Evolutionary conservation across 2,888 invertebrate genomes (phyloP), one percentile per base, ranked within the genome.

Genomic region (Tetramorium bicarinatum): DNA sequence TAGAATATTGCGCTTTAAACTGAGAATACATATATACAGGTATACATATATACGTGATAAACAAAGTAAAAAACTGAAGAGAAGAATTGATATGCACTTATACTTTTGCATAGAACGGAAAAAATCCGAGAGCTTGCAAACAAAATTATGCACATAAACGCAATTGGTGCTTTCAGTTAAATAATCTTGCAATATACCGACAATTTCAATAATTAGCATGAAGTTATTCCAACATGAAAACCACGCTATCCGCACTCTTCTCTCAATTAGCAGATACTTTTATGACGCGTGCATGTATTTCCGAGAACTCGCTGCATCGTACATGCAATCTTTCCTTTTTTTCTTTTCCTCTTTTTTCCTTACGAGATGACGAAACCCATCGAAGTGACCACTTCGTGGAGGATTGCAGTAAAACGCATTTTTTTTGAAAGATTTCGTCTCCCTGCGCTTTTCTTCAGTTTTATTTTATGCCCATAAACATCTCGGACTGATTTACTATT

Each of bases 381-480:
- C 67, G 59, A 81, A 52, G n/a, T 21, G 41, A 56, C 62, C 62
- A 54, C 77, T 72, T 64, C 77, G 67, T 29, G 41, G 54, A 76
- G 21, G 61, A 38, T 25, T 56, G 61, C 80, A 66, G 91, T 92
- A 91, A 91, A 91, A 92, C 89, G 49, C 80, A 74, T 84, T 86
- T 76, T 49, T 29, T 77, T 83, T 76, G 79, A 74, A 66, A 67
- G 69, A 67, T 82, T 82, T 72, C n/a, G 52, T 34, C 62, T 66
- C 18, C 9, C 9, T 25, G 34, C 56, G 25, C 29, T 72, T 25
- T 83, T 75, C 82, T 67, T 29, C 74, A 25, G 41, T 52, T 67
- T 76, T 82, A 66, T 79, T 64, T 80, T 61, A 67, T 7, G 49
- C 49, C 66, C 59, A 49, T 62, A 76, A 62, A 76, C 75, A 38